Conservation (phyloP, 2,113 vertebrate species). For the Microtus pennsylvanicus region DNA sequence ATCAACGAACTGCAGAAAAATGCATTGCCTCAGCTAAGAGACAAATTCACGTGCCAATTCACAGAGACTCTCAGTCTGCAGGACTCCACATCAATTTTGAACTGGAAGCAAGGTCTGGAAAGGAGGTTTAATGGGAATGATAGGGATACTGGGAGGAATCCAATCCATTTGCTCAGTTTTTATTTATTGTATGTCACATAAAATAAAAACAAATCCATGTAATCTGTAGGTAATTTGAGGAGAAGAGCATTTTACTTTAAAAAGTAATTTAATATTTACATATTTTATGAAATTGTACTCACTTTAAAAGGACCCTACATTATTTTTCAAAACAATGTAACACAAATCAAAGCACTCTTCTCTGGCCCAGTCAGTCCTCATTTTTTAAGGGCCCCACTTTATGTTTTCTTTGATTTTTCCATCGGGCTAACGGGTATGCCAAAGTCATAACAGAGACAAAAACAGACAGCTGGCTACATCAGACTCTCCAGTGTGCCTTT, state of each 20-base stretch:
- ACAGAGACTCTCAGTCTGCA: neutral
- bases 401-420: neutral
- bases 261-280: neutral
- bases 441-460: neutral
- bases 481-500: neutral
- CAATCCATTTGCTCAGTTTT: neutral
- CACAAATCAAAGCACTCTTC: constrained; percentile 28
- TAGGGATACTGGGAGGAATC: neutral
- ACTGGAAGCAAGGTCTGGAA: neutral
- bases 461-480: neutral
- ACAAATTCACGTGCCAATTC: neutral
- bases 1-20: constrained; percentile 27
- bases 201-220: constrained; percentile 23
- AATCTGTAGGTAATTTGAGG: neutral
- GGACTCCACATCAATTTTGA: neutral
- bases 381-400: neutral
- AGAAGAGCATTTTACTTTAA: neutral
- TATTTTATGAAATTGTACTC: neutral
- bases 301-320: neutral
- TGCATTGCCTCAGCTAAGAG: neutral
- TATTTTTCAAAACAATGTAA: neutral
- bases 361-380: neutral
- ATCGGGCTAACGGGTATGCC: neutral
- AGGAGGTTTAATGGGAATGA: neutral
- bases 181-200: neutral